Percentiles rank a stretch among this genome's conserved stretches.
Evolutionary conservation across 2,797 vertebrate genomes (phyloP).

Genomic region (Alectoris magna): DNA sequence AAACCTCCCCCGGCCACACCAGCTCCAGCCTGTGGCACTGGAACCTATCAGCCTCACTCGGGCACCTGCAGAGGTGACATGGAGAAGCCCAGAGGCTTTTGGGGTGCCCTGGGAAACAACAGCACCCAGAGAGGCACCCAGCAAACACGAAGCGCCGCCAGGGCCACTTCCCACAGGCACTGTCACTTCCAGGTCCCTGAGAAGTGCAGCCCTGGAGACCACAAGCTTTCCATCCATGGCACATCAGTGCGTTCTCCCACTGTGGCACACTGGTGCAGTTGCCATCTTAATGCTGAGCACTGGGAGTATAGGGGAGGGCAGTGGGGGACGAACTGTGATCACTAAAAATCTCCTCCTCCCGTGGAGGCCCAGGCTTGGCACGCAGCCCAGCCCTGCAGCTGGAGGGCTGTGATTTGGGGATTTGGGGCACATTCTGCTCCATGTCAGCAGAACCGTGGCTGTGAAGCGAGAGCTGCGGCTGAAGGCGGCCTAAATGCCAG

Average conservation of each 20-base stretch:
- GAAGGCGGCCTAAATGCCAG: background rate
- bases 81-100: background rate
- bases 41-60: background rate
- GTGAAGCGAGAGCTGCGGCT: background rate
- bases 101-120: rapidly evolving
- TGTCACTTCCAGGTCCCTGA: background rate
- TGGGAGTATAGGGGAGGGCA: conserved; percentile 3
- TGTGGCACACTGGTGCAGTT: background rate
- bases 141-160: background rate
- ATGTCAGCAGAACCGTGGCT: background rate
- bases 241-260: too few relatives aligned
- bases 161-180: background rate
- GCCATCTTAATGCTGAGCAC: conserved; percentile 7
- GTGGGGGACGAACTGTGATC: background rate
- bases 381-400: rapidly evolving
- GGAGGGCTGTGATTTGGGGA: background rate
- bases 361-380: background rate
- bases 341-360: background rate
- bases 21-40: background rate
- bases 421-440: background rate
- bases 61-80: background rate
- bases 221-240: background rate
- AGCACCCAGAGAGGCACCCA: background rate
- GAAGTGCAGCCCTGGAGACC: background rate
- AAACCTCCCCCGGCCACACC: background rate